Evolutionary conservation across 2,888 invertebrate genomes (phyloP), one percentile per base, ranked within the genome.

Genomic region (Rotaria magnacalcarata): DNA sequence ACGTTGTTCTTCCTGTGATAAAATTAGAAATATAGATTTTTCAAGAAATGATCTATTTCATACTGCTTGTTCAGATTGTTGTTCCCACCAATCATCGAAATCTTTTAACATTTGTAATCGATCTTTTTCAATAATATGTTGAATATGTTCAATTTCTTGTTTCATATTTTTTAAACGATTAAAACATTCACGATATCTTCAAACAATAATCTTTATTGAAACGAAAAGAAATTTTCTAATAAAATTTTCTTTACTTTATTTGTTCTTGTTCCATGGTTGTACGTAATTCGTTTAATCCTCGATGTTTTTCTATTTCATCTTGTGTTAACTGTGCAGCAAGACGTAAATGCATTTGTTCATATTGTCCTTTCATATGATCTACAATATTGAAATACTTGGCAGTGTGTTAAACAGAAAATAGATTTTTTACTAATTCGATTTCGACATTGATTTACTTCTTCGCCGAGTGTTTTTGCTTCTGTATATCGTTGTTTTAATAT

Each of bases 41-140:
- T 84, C 43, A 43, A 34, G 19, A 34, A 21, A 84, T 8, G 10
- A n/a, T 47, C 11, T n/a, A 24, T 50, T 41, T 47, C 80, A 74
- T 84, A 87, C 85, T n/a, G 80, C 84, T 11, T 74, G 5, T 67
- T 85, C 84, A 50, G 84, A 85, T 84, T 86, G 85, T 84, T 86
- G 75, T 56, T 84, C 86, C 91, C 91, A 91, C 91, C 91, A 91
- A 60, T 90, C 86, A 87, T 91, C 91, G 89, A 91, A 91, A 86
- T 91, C 90, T 88, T 91, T 91, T 89, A 91, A 90, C 80, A 91
- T 87, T 87, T 90, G 89, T 19, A 91, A 90, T 87, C 91, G 91
- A 43, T 89, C 88, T 87, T 90, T 90, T 88, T 91, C 91, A 85
- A 91, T 88, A 50, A 90, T 87, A 88, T 91, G 90, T 87, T 91